Percentiles rank a stretch among this genome's conserved stretches.
These are phyloP conservation scores for Plecotus auritus DNA, from an alignment of 2,113 vertebrate species.

Conservation along the genomic window DNA sequence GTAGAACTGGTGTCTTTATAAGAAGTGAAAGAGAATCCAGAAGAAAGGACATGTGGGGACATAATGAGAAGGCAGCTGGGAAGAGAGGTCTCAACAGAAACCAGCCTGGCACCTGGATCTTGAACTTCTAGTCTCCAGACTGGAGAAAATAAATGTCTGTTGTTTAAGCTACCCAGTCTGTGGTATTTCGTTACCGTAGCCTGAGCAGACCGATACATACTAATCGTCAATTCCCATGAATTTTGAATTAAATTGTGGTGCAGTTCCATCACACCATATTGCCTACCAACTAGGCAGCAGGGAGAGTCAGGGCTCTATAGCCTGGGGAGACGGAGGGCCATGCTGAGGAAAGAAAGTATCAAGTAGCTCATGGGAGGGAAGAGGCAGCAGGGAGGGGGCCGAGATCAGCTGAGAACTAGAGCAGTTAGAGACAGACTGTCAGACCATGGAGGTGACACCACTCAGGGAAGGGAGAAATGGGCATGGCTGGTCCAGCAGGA, in stretches of 20 bases:
- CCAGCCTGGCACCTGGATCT: neutral
- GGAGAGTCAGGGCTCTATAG: neutral
- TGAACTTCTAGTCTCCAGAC: neutral
- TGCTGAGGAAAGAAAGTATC: neutral
- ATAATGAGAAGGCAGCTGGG: neutral
- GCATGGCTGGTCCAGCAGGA: neutral
- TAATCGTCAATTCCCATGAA: neutral
- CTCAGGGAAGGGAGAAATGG: rapidly evolving
- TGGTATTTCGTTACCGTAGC: neutral
- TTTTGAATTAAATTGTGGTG: neutral
- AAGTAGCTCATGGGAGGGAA: neutral
- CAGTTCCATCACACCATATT: neutral
- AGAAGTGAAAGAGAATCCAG: neutral
- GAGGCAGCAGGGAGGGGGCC: neutral
- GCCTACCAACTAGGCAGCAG: neutral
- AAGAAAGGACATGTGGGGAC: neutral
- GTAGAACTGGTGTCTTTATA: neutral
- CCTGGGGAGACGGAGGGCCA: neutral
- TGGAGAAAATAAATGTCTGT: neutral
- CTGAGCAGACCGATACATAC: neutral
- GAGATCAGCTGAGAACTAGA: neutral
- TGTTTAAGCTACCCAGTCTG: neutral
- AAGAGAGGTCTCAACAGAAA: neutral
- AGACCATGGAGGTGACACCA: neutral
- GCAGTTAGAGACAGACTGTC: neutral